Conservation (phyloP, 2,797 vertebrate species). For the Spondyliosoma cantharus region DNA sequence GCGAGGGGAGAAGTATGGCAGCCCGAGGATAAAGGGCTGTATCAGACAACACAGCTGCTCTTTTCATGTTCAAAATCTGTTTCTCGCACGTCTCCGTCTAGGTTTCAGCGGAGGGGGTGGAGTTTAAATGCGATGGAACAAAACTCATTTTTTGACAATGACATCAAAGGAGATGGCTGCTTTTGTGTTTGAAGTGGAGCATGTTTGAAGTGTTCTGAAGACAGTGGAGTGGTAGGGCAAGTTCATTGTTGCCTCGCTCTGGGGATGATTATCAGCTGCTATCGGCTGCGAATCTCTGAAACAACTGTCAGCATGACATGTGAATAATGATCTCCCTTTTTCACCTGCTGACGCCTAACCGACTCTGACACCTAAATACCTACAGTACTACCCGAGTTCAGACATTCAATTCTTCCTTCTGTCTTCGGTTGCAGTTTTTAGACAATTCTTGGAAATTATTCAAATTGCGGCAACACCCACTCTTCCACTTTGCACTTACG, state of each 20-base stretch:
- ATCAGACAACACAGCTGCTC: conserved; percentile 82
- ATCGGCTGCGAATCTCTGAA: conserved; percentile 79
- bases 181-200: conserved; percentile 86
- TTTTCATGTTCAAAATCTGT: conserved; percentile 85
- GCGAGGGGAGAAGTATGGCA: conserved; percentile 67
- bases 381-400: conserved; percentile 63
- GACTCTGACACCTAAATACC: conserved; percentile 78
- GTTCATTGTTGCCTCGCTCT: conserved; percentile 84
- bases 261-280: conserved; percentile 86
- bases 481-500: not conserved
- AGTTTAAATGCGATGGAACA: conserved; percentile 84
- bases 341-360: conserved; percentile 80
- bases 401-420: conserved; percentile 42
- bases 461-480: conserved; percentile 7
- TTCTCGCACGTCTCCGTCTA: conserved; percentile 77
- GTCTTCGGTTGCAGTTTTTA: conserved; percentile 39
- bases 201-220: conserved; percentile 87
- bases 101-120: conserved; percentile 79
- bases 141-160: conserved; percentile 87
- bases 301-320: conserved; percentile 84
- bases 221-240: conserved; percentile 83
- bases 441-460: conserved; percentile 41
- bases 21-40: conserved; percentile 71
- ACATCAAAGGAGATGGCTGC: conserved; percentile 86
- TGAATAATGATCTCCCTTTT: conserved; percentile 86